phyloP scores from a whole-genome alignment of 2,888 invertebrate genomes.

The Cryptocheilus praepositus region DNA sequence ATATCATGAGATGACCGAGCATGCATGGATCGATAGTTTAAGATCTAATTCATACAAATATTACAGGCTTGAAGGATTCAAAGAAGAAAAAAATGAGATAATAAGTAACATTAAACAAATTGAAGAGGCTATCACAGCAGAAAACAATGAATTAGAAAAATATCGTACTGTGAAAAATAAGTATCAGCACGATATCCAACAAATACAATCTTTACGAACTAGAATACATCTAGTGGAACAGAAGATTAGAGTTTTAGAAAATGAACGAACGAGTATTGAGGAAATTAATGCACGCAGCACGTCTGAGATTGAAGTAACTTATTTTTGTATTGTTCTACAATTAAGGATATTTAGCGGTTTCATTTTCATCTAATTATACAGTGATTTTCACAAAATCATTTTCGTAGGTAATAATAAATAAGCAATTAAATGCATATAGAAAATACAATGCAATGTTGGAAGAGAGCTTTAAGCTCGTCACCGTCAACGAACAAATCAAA shows the following conservation, averaged over 20 bases:
- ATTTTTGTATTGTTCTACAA: background rate
- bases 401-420: slow-evolving; percentile 54
- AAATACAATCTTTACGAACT: slow-evolving; percentile 56
- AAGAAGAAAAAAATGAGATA: slow-evolving; percentile 33
- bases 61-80: slow-evolving; percentile 69
- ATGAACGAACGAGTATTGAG: slow-evolving; percentile 64
- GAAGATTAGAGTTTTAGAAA: slow-evolving; percentile 62
- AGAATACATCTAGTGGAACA: slow-evolving; percentile 59
- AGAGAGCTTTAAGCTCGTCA: slow-evolving; percentile 61
- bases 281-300: slow-evolving; percentile 57
- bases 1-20: background rate
- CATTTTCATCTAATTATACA: no score
- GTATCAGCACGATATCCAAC: slow-evolving; percentile 49
- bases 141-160: slow-evolving; percentile 54
- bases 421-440: slow-evolving; percentile 63
- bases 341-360: no score
- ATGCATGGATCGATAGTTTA: background rate
- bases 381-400: background rate
- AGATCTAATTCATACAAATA: slow-evolving; percentile 46
- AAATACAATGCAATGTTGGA: slow-evolving; percentile 60
- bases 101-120: slow-evolving; percentile 63
- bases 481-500: slow-evolving; percentile 57
- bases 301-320: slow-evolving; percentile 53
- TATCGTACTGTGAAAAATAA: slow-evolving; percentile 50
- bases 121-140: slow-evolving; percentile 52